These are phyloP conservation scores for Corythornis vintsioides DNA, from an alignment of 2,113 vertebrate genomes.

Conservation along the genomic window DNA sequence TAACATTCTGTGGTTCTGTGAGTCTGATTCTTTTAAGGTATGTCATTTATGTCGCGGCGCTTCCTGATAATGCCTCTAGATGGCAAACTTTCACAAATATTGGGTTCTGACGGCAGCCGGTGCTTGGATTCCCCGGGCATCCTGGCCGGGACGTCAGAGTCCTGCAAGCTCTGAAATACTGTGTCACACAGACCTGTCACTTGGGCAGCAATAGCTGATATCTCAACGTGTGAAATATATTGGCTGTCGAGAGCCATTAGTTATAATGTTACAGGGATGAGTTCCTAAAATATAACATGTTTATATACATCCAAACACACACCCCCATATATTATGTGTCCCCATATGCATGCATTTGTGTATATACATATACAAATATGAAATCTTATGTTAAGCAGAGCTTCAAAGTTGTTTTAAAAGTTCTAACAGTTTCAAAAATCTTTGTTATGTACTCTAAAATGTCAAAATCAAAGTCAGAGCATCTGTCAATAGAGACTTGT, in stretches of 20 bases:
- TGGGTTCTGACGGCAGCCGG: neutral
- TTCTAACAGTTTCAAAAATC: neutral
- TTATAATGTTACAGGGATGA: neutral
- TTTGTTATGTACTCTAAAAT: neutral
- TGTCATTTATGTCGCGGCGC: neutral
- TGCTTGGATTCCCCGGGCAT: fast-evolving
- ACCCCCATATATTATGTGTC: fast-evolving
- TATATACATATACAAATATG: neutral
- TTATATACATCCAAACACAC: fast-evolving
- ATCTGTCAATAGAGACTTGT: neutral
- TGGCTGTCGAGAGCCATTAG: fast-evolving
- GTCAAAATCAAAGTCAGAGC: neutral
- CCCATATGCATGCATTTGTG: fast-evolving
- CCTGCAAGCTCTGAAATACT: fast-evolving
- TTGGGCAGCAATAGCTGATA: fast-evolving
- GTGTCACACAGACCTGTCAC: neutral
- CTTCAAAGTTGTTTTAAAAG: neutral
- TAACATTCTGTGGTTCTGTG: too few relatives aligned
- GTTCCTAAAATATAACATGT: neutral
- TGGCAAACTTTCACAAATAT: constrained; percentile 70
- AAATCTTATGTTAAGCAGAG: neutral
- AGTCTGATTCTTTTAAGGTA: neutral
- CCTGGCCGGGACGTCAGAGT: fast-evolving
- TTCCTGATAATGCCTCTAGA: constrained; percentile 62
- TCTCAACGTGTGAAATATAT: neutral